Conservation (phyloP, 2,113 vertebrate genomes). For the Lagopus muta region DNA sequence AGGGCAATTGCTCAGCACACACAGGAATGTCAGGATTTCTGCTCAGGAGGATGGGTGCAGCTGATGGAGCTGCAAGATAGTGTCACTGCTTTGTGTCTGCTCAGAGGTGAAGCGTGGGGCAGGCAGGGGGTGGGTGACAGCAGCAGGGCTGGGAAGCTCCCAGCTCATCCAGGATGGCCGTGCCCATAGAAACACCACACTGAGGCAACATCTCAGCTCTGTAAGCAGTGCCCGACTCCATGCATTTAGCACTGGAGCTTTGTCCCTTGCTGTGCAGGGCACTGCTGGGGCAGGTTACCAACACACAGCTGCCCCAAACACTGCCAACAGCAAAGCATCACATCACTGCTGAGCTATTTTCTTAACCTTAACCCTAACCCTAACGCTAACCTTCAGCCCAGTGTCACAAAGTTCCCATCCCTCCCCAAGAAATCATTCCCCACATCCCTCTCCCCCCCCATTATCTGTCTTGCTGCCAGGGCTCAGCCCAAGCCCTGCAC, state of each 20-base stretch:
- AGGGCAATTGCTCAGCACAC: not conserved
- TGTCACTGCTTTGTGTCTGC: not conserved
- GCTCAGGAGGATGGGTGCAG: not conserved
- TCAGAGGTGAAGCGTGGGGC: slow-evolving; percentile 1
- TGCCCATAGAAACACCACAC: not conserved
- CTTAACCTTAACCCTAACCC: not conserved
- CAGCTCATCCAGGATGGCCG: not conserved
- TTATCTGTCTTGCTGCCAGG: not conserved
- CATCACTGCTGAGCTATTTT: not conserved
- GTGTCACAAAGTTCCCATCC: not conserved
- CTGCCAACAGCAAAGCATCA: not conserved
- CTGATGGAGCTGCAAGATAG: not conserved
- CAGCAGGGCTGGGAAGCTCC: not conserved
- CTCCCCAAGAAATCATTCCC: not conserved
- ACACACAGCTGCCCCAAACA: no score
- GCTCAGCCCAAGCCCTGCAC: no score
- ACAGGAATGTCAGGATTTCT: not conserved
- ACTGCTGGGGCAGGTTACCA: no score
- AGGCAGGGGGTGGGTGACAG: not conserved
- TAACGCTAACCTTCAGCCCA: not conserved
- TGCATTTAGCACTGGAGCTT: no score
- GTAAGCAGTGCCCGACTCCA: not conserved
- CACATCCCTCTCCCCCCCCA: not conserved
- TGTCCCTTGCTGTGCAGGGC: no score
- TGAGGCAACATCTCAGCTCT: not conserved